Base-by-base conservation (phyloP, 2,888 invertebrate genomes). In the Clanis bilineata region DNA sequence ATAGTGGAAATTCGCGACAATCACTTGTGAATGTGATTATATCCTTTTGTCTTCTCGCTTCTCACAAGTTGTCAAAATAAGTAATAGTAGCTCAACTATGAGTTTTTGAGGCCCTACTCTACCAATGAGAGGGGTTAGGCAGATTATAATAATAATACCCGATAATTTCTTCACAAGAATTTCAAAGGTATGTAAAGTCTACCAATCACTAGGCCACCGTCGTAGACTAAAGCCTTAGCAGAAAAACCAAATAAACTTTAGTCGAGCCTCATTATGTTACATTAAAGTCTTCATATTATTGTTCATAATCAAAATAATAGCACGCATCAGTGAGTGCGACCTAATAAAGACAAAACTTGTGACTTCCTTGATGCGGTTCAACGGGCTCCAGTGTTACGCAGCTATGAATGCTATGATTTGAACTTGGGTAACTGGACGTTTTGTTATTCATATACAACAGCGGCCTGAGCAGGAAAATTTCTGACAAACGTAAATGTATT, bases 361-460 rank as follows among this genome's bases (percentile, higher is more conserved):
- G 82, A 83, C 84, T 82, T 83, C 84, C 84, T 79, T 71, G 74
- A 66, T 68, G 77, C 78, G 79, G 73, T 78, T 66, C 74, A 79
- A 66, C 80, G 76, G 61, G 60, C 68, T 72, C 70, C 68, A 64
- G 65, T 67, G 61, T 55, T 61, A 64, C 60, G 57, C 41, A 55
- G 38, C n/a, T 56, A 58, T 51, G 25, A 58, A 58, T 47, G 38
- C n/a, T 56, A 58, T 51, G 25, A 58, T 59, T 47, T 47, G 32
- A 39, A 39, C 51, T 58, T 23, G 23, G 44, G n/a, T 15, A 22
- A 51, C 51, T 51, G 51, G 18, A 1, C 6, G 32, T 18, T 32
- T 18, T 51, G 32, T 32, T 32, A 1, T 51, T 51, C 32, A n/a
- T 51, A 28, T 4, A 4, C 12, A 36, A 12, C 2, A 9, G n/a